These are phyloP conservation scores for Sinopyrophorus schimmeli DNA, from an alignment of 2,888 invertebrate species.

Conservation along the genomic window DNA sequence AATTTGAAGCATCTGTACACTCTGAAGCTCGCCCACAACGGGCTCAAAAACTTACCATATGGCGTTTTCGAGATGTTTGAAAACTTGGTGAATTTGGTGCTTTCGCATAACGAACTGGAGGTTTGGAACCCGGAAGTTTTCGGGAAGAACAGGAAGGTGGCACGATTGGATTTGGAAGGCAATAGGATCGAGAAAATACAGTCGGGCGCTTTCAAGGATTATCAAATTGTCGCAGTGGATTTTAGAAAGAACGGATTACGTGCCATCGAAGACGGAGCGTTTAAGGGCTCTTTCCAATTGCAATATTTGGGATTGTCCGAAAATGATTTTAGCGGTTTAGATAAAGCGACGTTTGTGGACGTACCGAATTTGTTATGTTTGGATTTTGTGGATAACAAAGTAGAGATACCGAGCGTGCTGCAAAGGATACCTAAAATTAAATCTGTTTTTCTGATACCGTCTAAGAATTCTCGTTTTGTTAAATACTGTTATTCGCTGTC, in stretches of 20 bases:
- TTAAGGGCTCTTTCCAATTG: slow-evolving; percentile 1
- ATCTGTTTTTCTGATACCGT: too few species aligned
- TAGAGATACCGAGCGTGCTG: too few species aligned
- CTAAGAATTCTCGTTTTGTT: too few species aligned
- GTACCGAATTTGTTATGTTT: neutral
- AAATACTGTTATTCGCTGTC: too few species aligned
- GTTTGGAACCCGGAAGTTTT: slow-evolving; percentile 8
- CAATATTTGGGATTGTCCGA: slow-evolving; percentile 9
- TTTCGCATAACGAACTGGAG: slow-evolving; percentile 7
- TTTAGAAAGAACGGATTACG: slow-evolving; percentile 6
- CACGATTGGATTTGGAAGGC: neutral
- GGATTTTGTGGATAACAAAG: neutral
- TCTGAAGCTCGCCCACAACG: slow-evolving; percentile 8
- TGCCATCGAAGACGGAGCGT: slow-evolving; percentile 1
- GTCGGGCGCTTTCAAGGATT: slow-evolving; percentile 1
- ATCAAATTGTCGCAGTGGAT: slow-evolving; percentile 1
- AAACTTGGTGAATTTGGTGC: neutral
- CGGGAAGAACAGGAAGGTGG: neutral
- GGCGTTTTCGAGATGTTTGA: neutral
- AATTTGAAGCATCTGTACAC: neutral
- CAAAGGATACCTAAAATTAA: too few species aligned
- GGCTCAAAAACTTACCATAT: slow-evolving; percentile 1
- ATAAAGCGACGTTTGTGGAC: neutral
- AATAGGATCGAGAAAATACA: slow-evolving; percentile 6
- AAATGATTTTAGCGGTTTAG: slow-evolving; percentile 1